A percentile compares a stretch with the other conserved stretches of the same genome.
phyloP scores from a whole-genome alignment of 2,797 vertebrate species.

The Darevskia nairensis region DNA sequence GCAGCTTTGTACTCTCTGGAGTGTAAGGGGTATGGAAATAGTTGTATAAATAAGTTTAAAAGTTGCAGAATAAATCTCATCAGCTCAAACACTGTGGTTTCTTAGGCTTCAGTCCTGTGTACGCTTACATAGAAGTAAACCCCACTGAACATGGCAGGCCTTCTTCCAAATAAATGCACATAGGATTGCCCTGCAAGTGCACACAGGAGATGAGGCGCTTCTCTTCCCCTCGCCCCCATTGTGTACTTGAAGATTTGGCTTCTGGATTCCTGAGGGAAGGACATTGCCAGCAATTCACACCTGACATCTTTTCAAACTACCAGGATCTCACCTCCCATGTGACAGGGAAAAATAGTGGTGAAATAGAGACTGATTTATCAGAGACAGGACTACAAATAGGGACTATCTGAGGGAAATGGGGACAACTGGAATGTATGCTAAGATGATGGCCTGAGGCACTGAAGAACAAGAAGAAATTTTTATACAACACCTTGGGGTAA shows the following conservation, averaged over 20 bases:
- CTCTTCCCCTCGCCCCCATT: too few relatives aligned
- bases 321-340: background rate
- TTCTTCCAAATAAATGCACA: too few relatives aligned
- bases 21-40: too few relatives aligned
- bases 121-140: background rate
- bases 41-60: too few relatives aligned
- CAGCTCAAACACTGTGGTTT: background rate
- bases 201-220: background rate
- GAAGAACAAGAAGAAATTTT: conserved; percentile 34
- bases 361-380: background rate
- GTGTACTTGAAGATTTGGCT: background rate
- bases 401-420: conserved; percentile 22
- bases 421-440: conserved; percentile 34
- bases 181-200: background rate
- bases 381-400: background rate
- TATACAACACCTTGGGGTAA: conserved; percentile 45
- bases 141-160: too few relatives aligned
- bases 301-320: background rate
- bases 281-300: background rate
- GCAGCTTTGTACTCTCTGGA: too few relatives aligned
- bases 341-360: background rate
- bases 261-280: background rate
- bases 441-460: conserved; percentile 45
- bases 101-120: background rate
- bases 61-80: too few relatives aligned